phyloP scores from a whole-genome alignment of 2,888 invertebrate species.

The Cantharis nigra region DNA sequence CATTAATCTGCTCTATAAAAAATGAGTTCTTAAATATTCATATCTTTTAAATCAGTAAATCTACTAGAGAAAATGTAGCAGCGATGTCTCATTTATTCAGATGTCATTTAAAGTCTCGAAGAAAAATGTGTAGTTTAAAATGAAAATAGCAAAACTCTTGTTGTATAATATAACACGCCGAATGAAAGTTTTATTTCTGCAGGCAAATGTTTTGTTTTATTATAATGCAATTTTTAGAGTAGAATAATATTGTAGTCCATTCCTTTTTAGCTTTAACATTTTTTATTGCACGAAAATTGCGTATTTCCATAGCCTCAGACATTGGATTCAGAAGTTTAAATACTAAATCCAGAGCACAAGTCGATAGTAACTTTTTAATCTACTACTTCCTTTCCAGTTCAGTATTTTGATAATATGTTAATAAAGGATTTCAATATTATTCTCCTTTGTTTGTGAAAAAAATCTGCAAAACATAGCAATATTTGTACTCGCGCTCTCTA shows the following conservation, averaged over 20 bases:
- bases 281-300: background rate
- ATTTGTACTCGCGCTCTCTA: background rate
- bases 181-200: background rate
- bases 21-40: background rate
- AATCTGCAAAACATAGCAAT: background rate
- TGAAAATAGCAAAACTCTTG: background rate
- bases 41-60: background rate
- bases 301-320: background rate
- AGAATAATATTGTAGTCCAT: background rate
- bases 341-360: background rate
- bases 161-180: background rate
- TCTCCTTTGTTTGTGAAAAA: background rate
- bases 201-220: background rate
- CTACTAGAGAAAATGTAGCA: background rate
- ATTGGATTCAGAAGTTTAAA: background rate
- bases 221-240: background rate
- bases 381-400: background rate
- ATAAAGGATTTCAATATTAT: too few relatives aligned
- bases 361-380: too few relatives aligned
- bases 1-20: background rate
- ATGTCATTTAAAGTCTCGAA: background rate
- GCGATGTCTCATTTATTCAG: background rate
- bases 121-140: background rate
- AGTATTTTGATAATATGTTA: background rate
- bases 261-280: background rate